Evolutionary conservation across 2,888 invertebrate genomes (phyloP), one percentile per base, ranked within the genome.

Genomic region (Drosophila suboccidentalis): DNA sequence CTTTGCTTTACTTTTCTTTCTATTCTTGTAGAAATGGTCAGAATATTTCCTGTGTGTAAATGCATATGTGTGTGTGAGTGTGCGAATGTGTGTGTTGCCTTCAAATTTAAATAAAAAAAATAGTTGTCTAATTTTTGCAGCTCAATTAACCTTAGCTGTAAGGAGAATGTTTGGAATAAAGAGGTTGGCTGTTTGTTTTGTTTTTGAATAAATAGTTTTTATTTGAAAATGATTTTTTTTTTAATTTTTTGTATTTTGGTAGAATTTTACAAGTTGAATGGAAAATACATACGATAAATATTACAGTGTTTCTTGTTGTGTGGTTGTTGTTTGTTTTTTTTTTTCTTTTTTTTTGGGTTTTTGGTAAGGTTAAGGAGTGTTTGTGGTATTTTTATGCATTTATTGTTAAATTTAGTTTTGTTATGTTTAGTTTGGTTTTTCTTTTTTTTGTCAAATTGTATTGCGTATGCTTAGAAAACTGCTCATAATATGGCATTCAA

Each of bases 161-260:
- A 72, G 55, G 66, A 71, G 67, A 78, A 78, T 74, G 62, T 53
- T 43, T 36, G 32, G 59, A 80, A 82, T 76, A 82, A 84, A 72
- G 55, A 79, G 63, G 65, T 71, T 75, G 60, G 26, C 58, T 71
- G 46, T 77, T 75, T 71, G 67, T 70, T 81, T 80, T 72, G 61
- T 80, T 80, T 86, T 86, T 86, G 89, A 86, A 86, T 86, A 86
- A 86, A 86, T 88, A 88, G 80, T 80, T 86, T 88, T 86, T 86
- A 88, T 88, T 86, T 88, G 87, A 86, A 86, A 86, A 86, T 83
- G 80, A 73, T 80, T 83, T 86, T 71, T 76, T 62, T 68, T 55
- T 65, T 81, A 73, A 61, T 72, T 66, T 66, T 79, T 72, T 70
- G 71, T 71, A 71, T 86, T 88, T 86, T 88, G 82, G 84, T 86